Base-by-base conservation (phyloP, 64 coral and sea anemone genomes). In the Dendrophyllia cribrosa region DNA sequence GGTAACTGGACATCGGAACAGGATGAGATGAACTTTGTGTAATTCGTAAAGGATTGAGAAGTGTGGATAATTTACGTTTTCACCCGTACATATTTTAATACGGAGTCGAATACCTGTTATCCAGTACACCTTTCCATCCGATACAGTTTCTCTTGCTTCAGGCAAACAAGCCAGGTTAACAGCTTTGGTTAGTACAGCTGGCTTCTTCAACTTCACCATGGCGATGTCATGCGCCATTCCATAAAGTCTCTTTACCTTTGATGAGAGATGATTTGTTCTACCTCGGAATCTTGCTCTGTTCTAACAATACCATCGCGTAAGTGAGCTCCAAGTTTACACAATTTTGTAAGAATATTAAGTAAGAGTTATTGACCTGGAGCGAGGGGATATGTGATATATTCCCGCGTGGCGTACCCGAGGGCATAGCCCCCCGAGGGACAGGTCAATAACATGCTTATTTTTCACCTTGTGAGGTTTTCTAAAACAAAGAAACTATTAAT, bases 241-340 rank as follows among this genome's bases (percentile, higher is more conserved):
- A 2, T 23, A 43, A 8, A 81, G 90, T 7, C 16, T 58, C 43
- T 43, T 24, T 92, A 92, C 25, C 82, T 76, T 14, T 43, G 70
- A 23, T 92, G 90, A 22, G 4, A 51, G n/a, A 92, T 92, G 43
- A 92, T 70, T 62, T 55, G 19, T 4, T 72, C 67, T 13, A 92
- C 79, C 1, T 56, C 5, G 16, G 85, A 62, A 20, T 84, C 68
- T 45, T 91, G 89, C 12, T 83, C 89, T n/a, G 65, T 91, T 24
- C 66, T 65, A 17, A 48, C 69, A 4, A 3, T 76, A 9, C 70
- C 17, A 12, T 5, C 43, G 2, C 89, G 58, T 46, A 82, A 88
- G 51, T 87, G 92, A 53, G 92, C 92, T 47, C 89, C 89, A 60
- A 91, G 51, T 47, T 78, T 91, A 21, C 34, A 34, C 34, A 34